These are phyloP conservation scores for Brachynemurus nebulosus DNA, from an alignment of 2,888 invertebrate genomes.

Conservation along the genomic window DNA sequence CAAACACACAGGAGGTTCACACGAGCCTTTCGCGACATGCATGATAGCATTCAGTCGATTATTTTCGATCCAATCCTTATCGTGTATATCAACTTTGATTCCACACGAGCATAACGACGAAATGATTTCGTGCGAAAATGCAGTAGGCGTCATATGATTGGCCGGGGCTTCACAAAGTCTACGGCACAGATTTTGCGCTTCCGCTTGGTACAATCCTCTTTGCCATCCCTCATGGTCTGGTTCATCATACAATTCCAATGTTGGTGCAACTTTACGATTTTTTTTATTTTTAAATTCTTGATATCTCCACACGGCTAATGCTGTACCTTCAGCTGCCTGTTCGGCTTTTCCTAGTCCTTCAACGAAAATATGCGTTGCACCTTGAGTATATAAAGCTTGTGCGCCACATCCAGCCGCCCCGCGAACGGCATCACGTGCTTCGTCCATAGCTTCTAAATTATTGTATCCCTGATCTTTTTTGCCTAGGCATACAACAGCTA, in stretches of 20 bases:
- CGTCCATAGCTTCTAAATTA: slow-evolving; percentile 31
- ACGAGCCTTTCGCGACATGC: slow-evolving; percentile 54
- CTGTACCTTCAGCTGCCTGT: slow-evolving; percentile 33
- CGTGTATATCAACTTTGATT: slow-evolving; percentile 28
- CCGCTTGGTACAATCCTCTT: slow-evolving; percentile 28
- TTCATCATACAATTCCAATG: slow-evolving; percentile 17
- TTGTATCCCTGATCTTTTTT: slow-evolving; percentile 25
- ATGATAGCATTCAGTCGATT: slow-evolving; percentile 51
- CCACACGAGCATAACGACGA: slow-evolving; percentile 16
- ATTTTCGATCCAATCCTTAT: slow-evolving; percentile 47
- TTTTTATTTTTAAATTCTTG: slow-evolving; percentile 30
- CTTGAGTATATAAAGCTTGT: slow-evolving; percentile 25
- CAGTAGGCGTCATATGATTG: slow-evolving; percentile 34
- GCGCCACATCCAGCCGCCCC: slow-evolving; percentile 23
- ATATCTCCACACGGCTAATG: slow-evolving; percentile 26
- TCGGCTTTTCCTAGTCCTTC: slow-evolving; percentile 34
- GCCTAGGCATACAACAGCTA: slow-evolving; percentile 33
- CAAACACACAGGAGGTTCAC: slow-evolving; percentile 47
- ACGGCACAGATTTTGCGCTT: slow-evolving; percentile 35
- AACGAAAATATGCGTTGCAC: slow-evolving; percentile 23
- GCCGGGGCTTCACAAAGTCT: slow-evolving; percentile 35
- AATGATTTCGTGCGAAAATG: slow-evolving; percentile 28
- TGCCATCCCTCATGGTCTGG: slow-evolving; percentile 26
- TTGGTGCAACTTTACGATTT: slow-evolving; percentile 16
- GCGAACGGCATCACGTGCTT: slow-evolving; percentile 31